Conservation (phyloP, 2,113 vertebrate genomes). For the Nesogale talazaci region DNA sequence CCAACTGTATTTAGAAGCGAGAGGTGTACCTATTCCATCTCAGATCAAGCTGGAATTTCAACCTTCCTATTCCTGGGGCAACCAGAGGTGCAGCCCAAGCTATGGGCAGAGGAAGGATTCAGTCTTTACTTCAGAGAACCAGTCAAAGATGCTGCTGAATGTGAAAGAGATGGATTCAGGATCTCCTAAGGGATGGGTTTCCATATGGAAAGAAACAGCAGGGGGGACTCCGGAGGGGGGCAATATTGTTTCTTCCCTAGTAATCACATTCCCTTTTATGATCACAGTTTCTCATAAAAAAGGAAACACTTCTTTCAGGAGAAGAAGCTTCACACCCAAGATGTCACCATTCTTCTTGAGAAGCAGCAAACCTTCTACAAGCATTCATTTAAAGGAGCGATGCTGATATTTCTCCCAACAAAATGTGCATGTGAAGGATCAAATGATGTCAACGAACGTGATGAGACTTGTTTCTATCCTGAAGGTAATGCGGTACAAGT, state of each 20-base stretch:
- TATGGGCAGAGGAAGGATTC: not conserved
- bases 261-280: not conserved
- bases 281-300: not conserved
- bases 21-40: not conserved
- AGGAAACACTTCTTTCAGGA: conserved; percentile 13
- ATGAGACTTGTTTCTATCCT: not conserved
- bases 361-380: not conserved
- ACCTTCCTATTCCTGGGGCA: not conserved
- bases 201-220: not conserved
- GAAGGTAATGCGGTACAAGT: not conserved
- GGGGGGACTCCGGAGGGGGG: too few relatives aligned
- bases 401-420: not conserved
- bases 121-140: not conserved
- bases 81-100: not conserved
- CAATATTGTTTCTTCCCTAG: not conserved
- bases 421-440: not conserved
- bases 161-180: not conserved
- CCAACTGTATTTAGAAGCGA: not conserved
- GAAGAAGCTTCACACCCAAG: conserved; percentile 19
- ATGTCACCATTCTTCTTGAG: not conserved
- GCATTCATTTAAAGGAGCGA: conserved; percentile 4
- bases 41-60: not conserved
- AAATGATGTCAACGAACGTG: not conserved
- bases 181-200: not conserved
- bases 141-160: not conserved